These are phyloP conservation scores for Papilio helenus DNA, from an alignment of 1,140 invertebrate genomes.

Conservation along the genomic window DNA sequence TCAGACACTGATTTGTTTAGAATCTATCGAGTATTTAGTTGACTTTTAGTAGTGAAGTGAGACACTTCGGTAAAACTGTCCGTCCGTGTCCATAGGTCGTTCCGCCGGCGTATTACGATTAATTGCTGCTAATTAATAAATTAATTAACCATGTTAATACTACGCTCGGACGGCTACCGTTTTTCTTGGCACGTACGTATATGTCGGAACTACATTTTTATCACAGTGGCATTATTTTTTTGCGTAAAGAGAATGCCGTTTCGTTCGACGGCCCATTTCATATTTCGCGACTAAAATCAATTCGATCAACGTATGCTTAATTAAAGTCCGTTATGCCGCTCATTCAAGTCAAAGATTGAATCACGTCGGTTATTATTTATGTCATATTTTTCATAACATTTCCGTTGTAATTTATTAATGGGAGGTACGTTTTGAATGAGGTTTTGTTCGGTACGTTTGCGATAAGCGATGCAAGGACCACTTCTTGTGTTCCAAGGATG, in stretches of 20 bases:
- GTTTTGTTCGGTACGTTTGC: constrained; percentile 47
- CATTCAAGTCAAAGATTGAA: constrained; percentile 61
- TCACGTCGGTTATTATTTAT: constrained; percentile 58
- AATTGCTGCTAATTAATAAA: constrained; percentile 80
- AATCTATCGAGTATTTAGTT: constrained; percentile 53
- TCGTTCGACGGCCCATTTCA: constrained; percentile 43
- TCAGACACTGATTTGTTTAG: constrained; percentile 28
- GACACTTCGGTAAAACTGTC: constrained; percentile 67
- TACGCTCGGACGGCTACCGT: constrained; percentile 63
- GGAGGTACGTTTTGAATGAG: constrained; percentile 40
- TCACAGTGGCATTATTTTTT: constrained; percentile 60
- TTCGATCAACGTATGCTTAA: constrained; percentile 52
- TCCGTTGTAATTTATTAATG: constrained; percentile 52
- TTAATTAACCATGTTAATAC: constrained; percentile 78
- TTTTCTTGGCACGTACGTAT: constrained; percentile 66
- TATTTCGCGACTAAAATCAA: constrained; percentile 59
- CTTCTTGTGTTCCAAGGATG: constrained; percentile 49
- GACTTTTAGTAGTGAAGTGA: constrained; percentile 51
- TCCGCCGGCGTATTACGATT: constrained; percentile 64
- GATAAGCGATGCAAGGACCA: constrained; percentile 38
- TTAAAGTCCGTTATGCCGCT: constrained; percentile 53
- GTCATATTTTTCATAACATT: constrained; percentile 60
- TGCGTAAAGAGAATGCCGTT: constrained; percentile 37
- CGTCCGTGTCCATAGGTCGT: constrained; percentile 55
- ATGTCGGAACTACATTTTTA: constrained; percentile 67